phyloP scores from a whole-genome alignment of 2,888 invertebrate genomes.

The Sinodicranocentrus sp. region DNA sequence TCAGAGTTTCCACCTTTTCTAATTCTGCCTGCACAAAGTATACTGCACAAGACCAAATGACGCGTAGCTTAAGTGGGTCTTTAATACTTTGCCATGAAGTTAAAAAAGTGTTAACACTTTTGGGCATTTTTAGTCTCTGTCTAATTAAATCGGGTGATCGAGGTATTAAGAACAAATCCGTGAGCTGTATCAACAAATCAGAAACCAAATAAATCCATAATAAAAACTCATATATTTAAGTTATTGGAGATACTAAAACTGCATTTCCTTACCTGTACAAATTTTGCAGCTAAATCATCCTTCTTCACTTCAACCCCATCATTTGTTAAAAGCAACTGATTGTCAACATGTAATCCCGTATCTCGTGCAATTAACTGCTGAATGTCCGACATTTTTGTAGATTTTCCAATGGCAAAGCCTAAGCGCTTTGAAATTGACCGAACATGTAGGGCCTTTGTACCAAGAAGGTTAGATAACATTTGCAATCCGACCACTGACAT shows the following conservation, averaged over 20 bases:
- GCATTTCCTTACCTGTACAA: constrained; percentile 55
- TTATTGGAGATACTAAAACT: neutral
- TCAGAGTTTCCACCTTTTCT: constrained; percentile 63
- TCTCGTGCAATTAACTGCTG: constrained; percentile 68
- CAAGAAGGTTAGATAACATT: constrained; percentile 69
- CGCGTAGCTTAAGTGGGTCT: constrained; percentile 61
- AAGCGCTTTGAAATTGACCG: constrained; percentile 65
- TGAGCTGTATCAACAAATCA: constrained; percentile 13
- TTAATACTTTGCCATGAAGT: constrained; percentile 57
- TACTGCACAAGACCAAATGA: constrained; percentile 69
- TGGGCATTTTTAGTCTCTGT: constrained; percentile 65
- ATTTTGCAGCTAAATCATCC: constrained; percentile 65
- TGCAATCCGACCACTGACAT: constrained; percentile 66
- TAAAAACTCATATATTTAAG: neutral
- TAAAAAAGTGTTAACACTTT: constrained; percentile 65
- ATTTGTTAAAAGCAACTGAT: constrained; percentile 72
- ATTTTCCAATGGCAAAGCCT: constrained; percentile 69
- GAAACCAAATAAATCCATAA: neutral
- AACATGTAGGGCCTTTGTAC: constrained; percentile 71
- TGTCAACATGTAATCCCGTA: constrained; percentile 55
- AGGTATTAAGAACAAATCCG: constrained; percentile 68
- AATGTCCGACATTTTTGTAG: constrained; percentile 70
- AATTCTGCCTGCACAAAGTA: constrained; percentile 67
- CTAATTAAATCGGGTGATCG: constrained; percentile 49
- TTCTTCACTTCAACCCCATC: constrained; percentile 70